Percentiles rank a stretch among this genome's conserved stretches.
These are phyloP conservation scores for Coelinius sp. DNA, from an alignment of 2,888 invertebrate species.

Conservation along the genomic window DNA sequence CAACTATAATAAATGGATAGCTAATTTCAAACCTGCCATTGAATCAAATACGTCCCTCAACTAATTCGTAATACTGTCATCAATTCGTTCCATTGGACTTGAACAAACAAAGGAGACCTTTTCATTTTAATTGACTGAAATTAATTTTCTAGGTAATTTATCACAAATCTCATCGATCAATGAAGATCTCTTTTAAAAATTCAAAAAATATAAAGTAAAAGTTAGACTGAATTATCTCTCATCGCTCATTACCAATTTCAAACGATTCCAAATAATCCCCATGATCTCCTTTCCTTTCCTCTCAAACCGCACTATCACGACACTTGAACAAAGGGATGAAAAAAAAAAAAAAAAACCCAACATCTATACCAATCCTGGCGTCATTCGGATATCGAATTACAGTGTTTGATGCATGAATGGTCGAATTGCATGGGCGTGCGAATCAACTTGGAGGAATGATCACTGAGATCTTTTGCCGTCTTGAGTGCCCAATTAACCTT, in stretches of 20 bases:
- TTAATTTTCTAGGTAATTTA: not conserved
- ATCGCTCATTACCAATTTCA: no score
- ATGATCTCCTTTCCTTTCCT: not conserved
- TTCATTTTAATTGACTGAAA: not conserved
- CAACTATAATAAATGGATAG: slow-evolving; percentile 1
- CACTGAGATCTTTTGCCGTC: slow-evolving; percentile 41
- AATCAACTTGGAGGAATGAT: slow-evolving; percentile 40
- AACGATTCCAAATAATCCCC: not conserved
- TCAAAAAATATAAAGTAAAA: no score
- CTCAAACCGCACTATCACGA: slow-evolving; percentile 10
- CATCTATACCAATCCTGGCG: slow-evolving; percentile 29
- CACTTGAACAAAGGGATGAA: slow-evolving; percentile 21
- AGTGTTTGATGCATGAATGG: slow-evolving; percentile 32
- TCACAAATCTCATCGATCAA: not conserved
- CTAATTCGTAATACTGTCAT: not conserved
- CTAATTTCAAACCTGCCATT: slow-evolving; percentile 8
- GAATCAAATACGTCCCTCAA: slow-evolving; percentile 1
- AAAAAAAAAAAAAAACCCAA: not conserved
- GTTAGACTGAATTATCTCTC: no score
- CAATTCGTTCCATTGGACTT: not conserved
- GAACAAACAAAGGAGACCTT: not conserved
- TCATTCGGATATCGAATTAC: slow-evolving; percentile 13
- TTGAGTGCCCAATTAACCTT: slow-evolving; percentile 54
- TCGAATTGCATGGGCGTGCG: slow-evolving; percentile 39
- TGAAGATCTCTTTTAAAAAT: no score